Conservation (phyloP, 2,797 vertebrate species). For the Emys orbicularis region DNA sequence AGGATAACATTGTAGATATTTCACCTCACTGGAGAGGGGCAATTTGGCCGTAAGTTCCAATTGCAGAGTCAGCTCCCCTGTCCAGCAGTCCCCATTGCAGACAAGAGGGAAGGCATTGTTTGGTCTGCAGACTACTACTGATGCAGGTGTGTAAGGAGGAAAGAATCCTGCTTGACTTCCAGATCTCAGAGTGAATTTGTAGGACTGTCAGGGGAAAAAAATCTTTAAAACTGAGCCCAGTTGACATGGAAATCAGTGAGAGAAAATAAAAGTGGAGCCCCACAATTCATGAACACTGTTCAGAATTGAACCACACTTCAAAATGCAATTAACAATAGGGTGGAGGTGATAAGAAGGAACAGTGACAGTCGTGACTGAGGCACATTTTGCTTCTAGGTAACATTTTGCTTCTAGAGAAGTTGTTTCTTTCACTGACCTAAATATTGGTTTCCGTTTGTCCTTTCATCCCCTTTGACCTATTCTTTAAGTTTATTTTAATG, state of each 20-base stretch:
- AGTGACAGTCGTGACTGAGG: conserved; percentile 11
- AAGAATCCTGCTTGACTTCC: conserved; percentile 57
- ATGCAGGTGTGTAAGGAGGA: conserved; percentile 40
- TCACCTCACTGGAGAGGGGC: not conserved
- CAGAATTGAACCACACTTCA: conserved; percentile 59
- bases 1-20: not conserved
- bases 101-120: conserved; percentile 34
- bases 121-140: conserved; percentile 50
- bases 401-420: not conserved
- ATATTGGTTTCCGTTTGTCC: conserved; percentile 10
- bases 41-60: conserved; percentile 14
- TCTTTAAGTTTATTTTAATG: conserved; percentile 75
- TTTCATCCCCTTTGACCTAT: conserved; percentile 64
- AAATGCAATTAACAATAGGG: conserved; percentile 57
- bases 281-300: conserved; percentile 53
- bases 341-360: conserved; percentile 50
- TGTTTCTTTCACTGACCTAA: conserved; percentile 18
- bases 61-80: conserved; percentile 18
- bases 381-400: not conserved
- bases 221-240: conserved; percentile 59
- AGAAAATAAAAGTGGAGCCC: conserved; percentile 52
- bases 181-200: conserved; percentile 19
- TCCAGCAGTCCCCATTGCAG: conserved; percentile 31
- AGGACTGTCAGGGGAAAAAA: not conserved
- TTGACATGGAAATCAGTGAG: conserved; percentile 48